Percentiles rank a stretch among this genome's conserved stretches.
phyloP scores from a whole-genome alignment of 2,888 invertebrate species.

The Acronicta alni region DNA sequence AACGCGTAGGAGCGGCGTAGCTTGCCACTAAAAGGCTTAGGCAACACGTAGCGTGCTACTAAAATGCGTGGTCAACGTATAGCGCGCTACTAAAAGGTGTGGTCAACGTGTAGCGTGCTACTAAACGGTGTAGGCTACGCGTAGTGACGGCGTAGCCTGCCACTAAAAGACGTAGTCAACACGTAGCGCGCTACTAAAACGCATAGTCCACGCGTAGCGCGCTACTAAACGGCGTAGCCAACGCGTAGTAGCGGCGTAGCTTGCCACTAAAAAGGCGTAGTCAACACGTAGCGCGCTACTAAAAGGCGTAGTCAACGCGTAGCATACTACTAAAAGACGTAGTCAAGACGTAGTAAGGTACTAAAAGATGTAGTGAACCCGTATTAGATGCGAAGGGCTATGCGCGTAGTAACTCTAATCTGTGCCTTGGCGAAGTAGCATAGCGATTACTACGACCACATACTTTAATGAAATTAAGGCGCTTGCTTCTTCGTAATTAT shows the following conservation, averaged over 20 bases:
- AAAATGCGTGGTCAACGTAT: background rate
- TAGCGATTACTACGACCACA: no score
- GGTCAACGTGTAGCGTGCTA: background rate
- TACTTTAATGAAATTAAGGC: no score
- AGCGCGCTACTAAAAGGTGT: background rate
- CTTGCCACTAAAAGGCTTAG: background rate
- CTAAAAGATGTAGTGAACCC: no score
- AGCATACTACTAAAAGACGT: background rate
- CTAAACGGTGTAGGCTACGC: no score
- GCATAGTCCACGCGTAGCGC: background rate
- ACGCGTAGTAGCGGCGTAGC: constrained; percentile 1
- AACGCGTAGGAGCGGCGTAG: constrained; percentile 2
- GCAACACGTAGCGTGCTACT: background rate
- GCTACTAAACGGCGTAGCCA: background rate
- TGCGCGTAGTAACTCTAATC: no score
- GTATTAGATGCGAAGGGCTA: no score
- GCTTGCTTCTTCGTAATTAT: no score
- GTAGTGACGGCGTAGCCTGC: no score
- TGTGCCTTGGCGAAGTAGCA: no score
- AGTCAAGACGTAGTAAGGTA: background rate
- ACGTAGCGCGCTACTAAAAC: background rate
- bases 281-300: background rate
- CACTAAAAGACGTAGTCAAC: no score
- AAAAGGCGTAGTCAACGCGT: background rate
- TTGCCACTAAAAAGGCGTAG: background rate